Base-by-base conservation (phyloP, 2,113 vertebrate species). In the Serinus canaria region DNA sequence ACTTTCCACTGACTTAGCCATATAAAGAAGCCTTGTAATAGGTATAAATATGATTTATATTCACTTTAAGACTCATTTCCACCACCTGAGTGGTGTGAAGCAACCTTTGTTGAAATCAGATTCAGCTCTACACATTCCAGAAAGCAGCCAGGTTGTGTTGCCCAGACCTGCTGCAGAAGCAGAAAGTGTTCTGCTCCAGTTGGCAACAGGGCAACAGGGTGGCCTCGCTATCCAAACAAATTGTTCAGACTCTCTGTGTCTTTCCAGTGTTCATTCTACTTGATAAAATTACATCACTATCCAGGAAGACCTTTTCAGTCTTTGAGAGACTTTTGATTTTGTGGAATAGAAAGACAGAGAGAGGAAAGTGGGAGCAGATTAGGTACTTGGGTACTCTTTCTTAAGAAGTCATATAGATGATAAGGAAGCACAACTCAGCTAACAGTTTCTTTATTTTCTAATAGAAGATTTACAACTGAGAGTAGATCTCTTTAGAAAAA, bases 21-120 rank as follows among this genome's bases (percentile, higher is more conserved):
- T 59, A 88, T 92, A 94, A 95, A 93, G 70, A 86, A 56, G 68
- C 30, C 28, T 95, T 95, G 64, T 74, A 81, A 44, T 28, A 83
- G 33, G 33, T 77, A 85, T 81, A 86, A 86, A 63, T 74, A 74
- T 67, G 76, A 93, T 93, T 96, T 94, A 93, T 67, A 52, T 10
- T 73, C 46, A 55, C 33, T 91, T 92, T 83, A 83, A 90, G 70
- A 83, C 53, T 83, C 17, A 47, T 88, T 94, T 92, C 87, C 46
- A 90, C 63, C 82, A 86, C 87, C 50, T 90, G 78, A 94, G 85
- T 62, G 15, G 77, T 68, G 80, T 76, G 89, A 94, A 95, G 58
- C 35, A 89, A 83, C 50, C 23, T 89, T 73, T 95, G 69, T 87
- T 56, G 80, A 86, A 88, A 90, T 64, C 59, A 70, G 35, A 77